Evolutionary conservation across 1,140 invertebrate species (phyloP).

Genomic region (Mya arenaria): DNA sequence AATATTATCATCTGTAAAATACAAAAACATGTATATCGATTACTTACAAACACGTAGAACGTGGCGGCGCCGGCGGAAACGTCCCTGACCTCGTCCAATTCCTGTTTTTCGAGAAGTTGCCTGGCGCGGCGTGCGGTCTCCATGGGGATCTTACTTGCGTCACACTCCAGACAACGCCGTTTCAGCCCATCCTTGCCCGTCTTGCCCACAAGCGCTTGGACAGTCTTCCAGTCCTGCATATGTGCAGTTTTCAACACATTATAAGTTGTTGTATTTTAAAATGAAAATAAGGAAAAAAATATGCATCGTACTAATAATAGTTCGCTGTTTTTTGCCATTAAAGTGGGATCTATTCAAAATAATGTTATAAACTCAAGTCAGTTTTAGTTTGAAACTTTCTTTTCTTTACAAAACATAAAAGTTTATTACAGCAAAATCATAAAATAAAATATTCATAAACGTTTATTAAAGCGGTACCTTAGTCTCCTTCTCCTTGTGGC

Average conservation of each 20-base stretch:
- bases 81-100: constrained; percentile 78
- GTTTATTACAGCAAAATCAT: too few relatives aligned
- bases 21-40: not conserved
- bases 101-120: constrained; percentile 68
- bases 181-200: constrained; percentile 79
- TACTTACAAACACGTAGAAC: constrained; percentile 79
- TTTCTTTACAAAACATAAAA: too few relatives aligned
- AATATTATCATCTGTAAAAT: not conserved
- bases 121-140: constrained; percentile 68
- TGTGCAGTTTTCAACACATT: not conserved
- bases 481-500: constrained; percentile 78
- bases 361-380: too few relatives aligned
- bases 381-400: too few relatives aligned
- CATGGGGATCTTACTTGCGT: constrained; percentile 66
- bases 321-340: too few relatives aligned
- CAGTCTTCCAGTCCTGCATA: constrained; percentile 76
- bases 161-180: constrained; percentile 73
- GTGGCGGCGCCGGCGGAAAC: constrained; percentile 80
- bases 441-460: too few relatives aligned
- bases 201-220: constrained; percentile 78
- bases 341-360: too few relatives aligned
- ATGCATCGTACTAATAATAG: too few relatives aligned
- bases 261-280: too few relatives aligned
- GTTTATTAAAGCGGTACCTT: constrained; percentile 73
- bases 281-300: too few relatives aligned